Conservation (phyloP, 2,113 vertebrate species). For the Amazona vittata region DNA sequence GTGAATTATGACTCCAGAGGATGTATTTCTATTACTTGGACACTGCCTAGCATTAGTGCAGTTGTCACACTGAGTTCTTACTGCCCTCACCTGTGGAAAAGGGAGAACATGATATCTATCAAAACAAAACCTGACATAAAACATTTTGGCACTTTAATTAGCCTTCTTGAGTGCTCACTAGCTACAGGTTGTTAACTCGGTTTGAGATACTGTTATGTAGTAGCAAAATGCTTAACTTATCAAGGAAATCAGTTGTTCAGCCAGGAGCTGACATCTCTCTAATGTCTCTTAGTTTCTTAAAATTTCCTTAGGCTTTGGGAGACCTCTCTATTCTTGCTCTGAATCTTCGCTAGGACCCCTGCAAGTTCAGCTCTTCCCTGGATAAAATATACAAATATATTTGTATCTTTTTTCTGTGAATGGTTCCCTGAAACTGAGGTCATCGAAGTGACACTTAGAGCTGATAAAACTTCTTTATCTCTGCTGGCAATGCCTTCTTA, state of each 20-base stretch:
- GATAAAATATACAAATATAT: background rate
- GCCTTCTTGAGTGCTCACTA: background rate
- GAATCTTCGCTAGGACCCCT: background rate
- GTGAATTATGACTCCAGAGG: background rate
- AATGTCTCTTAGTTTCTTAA: background rate
- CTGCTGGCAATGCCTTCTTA: background rate
- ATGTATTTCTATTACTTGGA: background rate
- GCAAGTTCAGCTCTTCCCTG: background rate
- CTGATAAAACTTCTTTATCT: background rate
- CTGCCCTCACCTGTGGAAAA: background rate
- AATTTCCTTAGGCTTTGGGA: background rate
- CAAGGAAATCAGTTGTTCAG: background rate
- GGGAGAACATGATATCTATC: background rate
- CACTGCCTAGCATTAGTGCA: background rate
- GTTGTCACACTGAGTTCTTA: background rate
- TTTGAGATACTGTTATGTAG: background rate
- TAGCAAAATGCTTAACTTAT: background rate
- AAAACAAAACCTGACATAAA: background rate
- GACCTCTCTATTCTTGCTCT: background rate
- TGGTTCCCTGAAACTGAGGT: background rate
- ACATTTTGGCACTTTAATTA: conserved; percentile 4
- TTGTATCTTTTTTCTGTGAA: background rate
- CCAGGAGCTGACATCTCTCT: background rate
- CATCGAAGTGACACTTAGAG: background rate
- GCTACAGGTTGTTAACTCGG: background rate